Conservation (phyloP, 2,113 vertebrate species). For the Atrichornis clamosus region DNA sequence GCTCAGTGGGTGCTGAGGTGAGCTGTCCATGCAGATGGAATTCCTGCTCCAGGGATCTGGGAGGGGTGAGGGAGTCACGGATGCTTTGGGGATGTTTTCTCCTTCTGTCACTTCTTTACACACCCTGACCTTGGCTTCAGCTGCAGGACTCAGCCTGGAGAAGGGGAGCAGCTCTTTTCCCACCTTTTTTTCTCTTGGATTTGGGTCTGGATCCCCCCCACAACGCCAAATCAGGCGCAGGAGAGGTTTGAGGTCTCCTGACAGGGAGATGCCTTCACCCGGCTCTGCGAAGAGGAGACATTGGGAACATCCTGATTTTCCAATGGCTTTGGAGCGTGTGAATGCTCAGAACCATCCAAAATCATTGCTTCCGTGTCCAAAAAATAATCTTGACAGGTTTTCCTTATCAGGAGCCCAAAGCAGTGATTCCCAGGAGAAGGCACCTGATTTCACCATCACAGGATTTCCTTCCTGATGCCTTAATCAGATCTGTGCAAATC, state of each 20-base stretch:
- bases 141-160: background rate
- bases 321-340: background rate
- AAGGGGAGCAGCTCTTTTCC: background rate
- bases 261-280: too few relatives aligned
- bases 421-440: background rate
- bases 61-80: background rate
- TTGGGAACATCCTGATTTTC: background rate
- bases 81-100: background rate
- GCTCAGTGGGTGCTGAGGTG: background rate
- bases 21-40: rapidly evolving
- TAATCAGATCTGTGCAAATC: background rate
- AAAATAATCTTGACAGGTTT: background rate
- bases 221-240: background rate
- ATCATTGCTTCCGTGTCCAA: background rate
- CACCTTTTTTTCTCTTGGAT: background rate
- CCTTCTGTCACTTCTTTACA: too few relatives aligned
- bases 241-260: background rate
- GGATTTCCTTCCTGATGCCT: background rate
- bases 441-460: background rate
- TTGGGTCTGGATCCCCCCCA: background rate
- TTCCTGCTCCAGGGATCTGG: background rate
- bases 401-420: background rate
- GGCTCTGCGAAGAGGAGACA: background rate
- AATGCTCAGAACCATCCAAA: background rate
- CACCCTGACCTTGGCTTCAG: background rate